Evolutionary conservation across 2,888 invertebrate genomes (phyloP), one percentile per base, ranked within the genome.

Genomic region (Polydesmus complanatus): DNA sequence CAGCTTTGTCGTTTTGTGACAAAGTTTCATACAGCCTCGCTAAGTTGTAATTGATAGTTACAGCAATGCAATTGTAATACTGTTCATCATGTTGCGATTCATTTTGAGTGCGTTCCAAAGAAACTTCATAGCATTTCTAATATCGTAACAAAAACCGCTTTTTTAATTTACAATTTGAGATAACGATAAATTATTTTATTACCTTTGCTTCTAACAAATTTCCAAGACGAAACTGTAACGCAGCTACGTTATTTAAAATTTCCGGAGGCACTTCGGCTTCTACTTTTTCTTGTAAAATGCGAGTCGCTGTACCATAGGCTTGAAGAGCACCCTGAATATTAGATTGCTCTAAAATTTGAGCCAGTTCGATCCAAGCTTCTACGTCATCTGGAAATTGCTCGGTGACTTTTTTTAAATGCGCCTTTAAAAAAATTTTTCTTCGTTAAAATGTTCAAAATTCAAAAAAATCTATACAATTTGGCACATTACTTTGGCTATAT

Each of bases 301-400:
- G 85, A 66, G 90, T 92, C 2, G 96, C 96, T 26, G 90, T 95
- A 57, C 84, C 88, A 72, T 98, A 98, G 0, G 95, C 94, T 68
- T 85, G 84, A 48, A 98, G 77, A 0, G 97, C 90, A 54, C 85
- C 88, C 70, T 81, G 80, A 61, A 92, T 79, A 78, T 98, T 97
- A 67, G 87, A 87, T 71, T 95, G 92, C 72, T 98, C 97, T 64
- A 97, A 79, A 73, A 98, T 94, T 78, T 98, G 97, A 0, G 98
- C 98, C 65, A 97, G 76, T 73, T 99, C 97, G 67, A 99, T 96
- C 96, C 96, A 97, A 0, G 96, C 97, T 74, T 98, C 98, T 1
- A 97, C 91, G 73, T 99, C 98, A 68, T 98, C 96, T 0, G 96
- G 94, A 73, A 91, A 93, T 74, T 95, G 91, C 71, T 95, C 94